A percentile compares a stretch with the other conserved stretches of the same genome.
Conservation (phyloP, 2,888 invertebrate species). For the Atethmia centrago region DNA sequence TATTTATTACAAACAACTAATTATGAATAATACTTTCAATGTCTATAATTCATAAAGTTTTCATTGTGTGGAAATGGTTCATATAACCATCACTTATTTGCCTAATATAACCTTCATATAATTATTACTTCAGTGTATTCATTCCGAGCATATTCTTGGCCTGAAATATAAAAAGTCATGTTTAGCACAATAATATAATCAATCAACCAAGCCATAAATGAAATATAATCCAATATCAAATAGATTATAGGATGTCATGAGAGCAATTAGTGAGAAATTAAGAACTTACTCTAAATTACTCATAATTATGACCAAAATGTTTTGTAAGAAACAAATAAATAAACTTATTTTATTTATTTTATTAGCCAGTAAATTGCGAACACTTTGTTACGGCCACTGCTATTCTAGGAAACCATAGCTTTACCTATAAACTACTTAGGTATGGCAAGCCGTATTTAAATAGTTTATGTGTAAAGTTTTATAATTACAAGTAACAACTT, state of each 20-base stretch:
- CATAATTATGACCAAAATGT: constrained; percentile 26
- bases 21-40: constrained; percentile 60
- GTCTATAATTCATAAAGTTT: constrained; percentile 48
- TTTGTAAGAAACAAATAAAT: constrained; percentile 49
- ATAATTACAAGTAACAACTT: too few relatives aligned
- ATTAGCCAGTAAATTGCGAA: too few relatives aligned
- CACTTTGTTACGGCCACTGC: too few relatives aligned
- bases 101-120: constrained; percentile 67
- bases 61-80: constrained; percentile 53
- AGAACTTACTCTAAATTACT: constrained; percentile 7
- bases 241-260: constrained; percentile 10
- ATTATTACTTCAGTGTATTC: constrained; percentile 83
- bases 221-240: constrained; percentile 31
- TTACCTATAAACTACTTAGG: background rate
- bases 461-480: too few relatives aligned
- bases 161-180: constrained; percentile 74
- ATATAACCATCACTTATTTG: constrained; percentile 54
- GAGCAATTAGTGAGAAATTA: constrained; percentile 5
- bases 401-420: too few relatives aligned
- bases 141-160: constrained; percentile 88
- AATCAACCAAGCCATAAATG: background rate
- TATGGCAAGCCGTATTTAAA: background rate
- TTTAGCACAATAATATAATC: constrained; percentile 33
- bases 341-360: constrained; percentile 52
- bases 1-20: constrained; percentile 80